These are phyloP conservation scores for Brachionus plicatilis DNA, from an alignment of 1,140 invertebrate species.

Conservation along the genomic window DNA sequence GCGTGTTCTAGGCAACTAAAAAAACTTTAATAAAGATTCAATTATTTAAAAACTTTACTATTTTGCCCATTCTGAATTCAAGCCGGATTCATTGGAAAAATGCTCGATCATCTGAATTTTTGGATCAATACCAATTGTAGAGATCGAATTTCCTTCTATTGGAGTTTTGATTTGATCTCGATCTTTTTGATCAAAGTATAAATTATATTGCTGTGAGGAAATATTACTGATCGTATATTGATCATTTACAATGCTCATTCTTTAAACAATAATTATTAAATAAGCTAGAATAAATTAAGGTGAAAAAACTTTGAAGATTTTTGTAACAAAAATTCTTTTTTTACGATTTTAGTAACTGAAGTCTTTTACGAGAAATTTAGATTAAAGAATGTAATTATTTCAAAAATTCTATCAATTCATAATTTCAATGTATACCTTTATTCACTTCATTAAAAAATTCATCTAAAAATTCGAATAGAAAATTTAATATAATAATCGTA, in stretches of 20 bases:
- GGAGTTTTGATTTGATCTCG: background rate
- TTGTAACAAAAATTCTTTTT: too few relatives aligned
- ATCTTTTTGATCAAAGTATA: background rate
- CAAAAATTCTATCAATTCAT: too few relatives aligned
- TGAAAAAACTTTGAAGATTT: too few relatives aligned
- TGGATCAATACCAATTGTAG: background rate
- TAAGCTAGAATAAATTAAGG: too few relatives aligned
- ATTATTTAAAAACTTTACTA: background rate
- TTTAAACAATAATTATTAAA: background rate
- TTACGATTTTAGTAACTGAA: too few relatives aligned
- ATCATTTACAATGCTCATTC: constrained; percentile 21
- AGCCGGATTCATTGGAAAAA: background rate
- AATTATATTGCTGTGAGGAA: background rate
- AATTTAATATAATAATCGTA: too few relatives aligned
- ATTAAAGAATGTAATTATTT: too few relatives aligned
- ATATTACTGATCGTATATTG: background rate
- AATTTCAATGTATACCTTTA: too few relatives aligned
- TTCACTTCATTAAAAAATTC: too few relatives aligned
- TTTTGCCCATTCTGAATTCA: background rate
- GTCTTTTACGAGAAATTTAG: too few relatives aligned
- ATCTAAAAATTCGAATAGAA: too few relatives aligned
- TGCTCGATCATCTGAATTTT: background rate
- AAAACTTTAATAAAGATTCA: background rate
- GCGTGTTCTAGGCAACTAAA: background rate
- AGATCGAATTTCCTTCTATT: background rate